Base-by-base conservation (phyloP, 2,797 vertebrate genomes). In the Margarornis squamiger region DNA sequence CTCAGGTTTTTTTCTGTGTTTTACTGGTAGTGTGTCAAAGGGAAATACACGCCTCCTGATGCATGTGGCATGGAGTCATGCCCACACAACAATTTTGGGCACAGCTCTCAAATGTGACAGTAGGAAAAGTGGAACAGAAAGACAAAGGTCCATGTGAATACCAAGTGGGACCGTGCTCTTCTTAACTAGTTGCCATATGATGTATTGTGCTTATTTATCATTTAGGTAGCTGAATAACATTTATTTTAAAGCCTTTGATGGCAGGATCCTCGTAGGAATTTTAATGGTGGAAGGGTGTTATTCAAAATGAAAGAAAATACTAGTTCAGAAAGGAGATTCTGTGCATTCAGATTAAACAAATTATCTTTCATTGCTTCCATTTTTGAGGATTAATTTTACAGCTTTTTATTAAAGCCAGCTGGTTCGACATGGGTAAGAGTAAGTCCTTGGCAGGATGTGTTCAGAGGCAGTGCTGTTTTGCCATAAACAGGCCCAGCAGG, bases 341-440 rank as follows among this genome's bases (percentile, higher is more conserved):
- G 1, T 45, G 27, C 22, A 6, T 41, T 92, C 80, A 88, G 80
- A 84, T 86, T 90, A 88, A 93, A 88, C 52, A 86, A 92, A 76
- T 93, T 86, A 63, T 86, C 59, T 92, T 90, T 74, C 76, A 62
- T 58, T 86, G 83, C 88, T 70, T 90, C 76, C 59, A 82, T 88
- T 95, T 93, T 39, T 86, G 67, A 74, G 88, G 85, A 72, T 96
- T 93, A 88, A 92, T 79, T 93, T 90, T 93, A 46, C 11, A 93
- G 90, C 90, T 86, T 90, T 92, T 93, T 88, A 96, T 93, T 90
- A 85, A 92, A 92, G 48, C 70, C 76, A 91, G 76, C 85, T 96
- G 90, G 58, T 86, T 79, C 1, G 3, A 73, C 74, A 19, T 34
- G 86, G 71, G 63, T 88, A 82, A 63, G 86, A 82, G 4, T 57